phyloP scores from a whole-genome alignment of 2,113 vertebrate genomes.

The Mixornis gularis region DNA sequence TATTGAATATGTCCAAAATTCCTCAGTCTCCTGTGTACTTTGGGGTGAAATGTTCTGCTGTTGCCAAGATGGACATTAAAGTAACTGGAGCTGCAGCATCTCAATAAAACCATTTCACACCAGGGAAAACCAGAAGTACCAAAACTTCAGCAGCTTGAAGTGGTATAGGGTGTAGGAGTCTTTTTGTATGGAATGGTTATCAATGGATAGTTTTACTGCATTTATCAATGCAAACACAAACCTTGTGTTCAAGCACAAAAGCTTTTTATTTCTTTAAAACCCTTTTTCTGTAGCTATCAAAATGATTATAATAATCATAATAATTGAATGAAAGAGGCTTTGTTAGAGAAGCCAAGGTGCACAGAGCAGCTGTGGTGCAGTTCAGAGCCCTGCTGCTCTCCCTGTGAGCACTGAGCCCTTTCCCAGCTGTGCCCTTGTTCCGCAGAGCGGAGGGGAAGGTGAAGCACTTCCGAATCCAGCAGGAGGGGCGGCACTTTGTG shows the following conservation, averaged over 20 bases:
- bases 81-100: not conserved
- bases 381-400: not conserved
- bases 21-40: not conserved
- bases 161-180: not conserved
- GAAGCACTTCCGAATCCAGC: conserved; percentile 92
- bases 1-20: not conserved
- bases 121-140: not conserved
- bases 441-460: conserved; percentile 90
- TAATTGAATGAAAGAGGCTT: not conserved
- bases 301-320: not conserved
- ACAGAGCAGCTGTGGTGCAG: not conserved
- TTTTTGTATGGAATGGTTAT: not conserved
- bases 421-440: not conserved
- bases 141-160: not conserved
- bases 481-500: conserved; percentile 84
- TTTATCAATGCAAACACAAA: not conserved
- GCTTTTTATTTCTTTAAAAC: not conserved
- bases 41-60: not conserved
- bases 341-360: not conserved
- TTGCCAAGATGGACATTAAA: not conserved
- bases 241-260: not conserved
- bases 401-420: accelerated
- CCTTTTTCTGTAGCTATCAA: not conserved
- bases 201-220: not conserved
- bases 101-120: not conserved